Percentiles rank a stretch among this genome's conserved stretches.
phyloP scores from a whole-genome alignment of 2,113 vertebrate species.

The Vulpes ferrilata region DNA sequence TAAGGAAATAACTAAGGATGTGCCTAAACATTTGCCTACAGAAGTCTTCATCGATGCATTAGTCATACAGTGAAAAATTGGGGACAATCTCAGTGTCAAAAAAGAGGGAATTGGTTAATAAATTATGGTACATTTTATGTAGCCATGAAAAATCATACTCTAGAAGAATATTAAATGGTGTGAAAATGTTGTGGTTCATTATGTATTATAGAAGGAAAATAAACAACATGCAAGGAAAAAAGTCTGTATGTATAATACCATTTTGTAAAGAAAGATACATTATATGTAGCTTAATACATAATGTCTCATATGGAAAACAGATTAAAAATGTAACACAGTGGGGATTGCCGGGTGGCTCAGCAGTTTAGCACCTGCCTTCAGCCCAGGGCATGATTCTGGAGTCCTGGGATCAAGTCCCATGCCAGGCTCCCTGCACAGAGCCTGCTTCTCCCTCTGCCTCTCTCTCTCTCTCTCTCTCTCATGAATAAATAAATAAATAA shows the following conservation, averaged over 20 bases:
- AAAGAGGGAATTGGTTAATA: background rate
- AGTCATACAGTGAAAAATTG: background rate
- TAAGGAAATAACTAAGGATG: background rate
- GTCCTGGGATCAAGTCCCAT: too few relatives aligned
- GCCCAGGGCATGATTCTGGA: too few relatives aligned
- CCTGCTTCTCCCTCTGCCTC: too few relatives aligned
- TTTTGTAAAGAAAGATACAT: constrained; percentile 28
- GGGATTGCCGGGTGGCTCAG: too few relatives aligned
- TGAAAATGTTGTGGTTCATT: constrained; percentile 25
- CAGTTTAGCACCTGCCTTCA: too few relatives aligned
- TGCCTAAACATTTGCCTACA: background rate
- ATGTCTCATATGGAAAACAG: background rate
- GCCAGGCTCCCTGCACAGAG: too few relatives aligned
- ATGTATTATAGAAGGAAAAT: background rate
- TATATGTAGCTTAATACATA: background rate
- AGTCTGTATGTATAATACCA: background rate
- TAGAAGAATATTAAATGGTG: constrained; percentile 17
- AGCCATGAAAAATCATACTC: background rate
- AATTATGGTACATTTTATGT: background rate
- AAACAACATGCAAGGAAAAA: background rate
- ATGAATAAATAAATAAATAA: too few relatives aligned
- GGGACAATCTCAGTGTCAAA: background rate
- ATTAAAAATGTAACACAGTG: background rate
- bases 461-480: too few relatives aligned
- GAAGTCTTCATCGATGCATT: background rate